Evolutionary conservation across 92 coral and sea anemone genomes (phyloP), one percentile per base, ranked within the genome.

Genomic region (Anthopleura xanthogrammica): DNA sequence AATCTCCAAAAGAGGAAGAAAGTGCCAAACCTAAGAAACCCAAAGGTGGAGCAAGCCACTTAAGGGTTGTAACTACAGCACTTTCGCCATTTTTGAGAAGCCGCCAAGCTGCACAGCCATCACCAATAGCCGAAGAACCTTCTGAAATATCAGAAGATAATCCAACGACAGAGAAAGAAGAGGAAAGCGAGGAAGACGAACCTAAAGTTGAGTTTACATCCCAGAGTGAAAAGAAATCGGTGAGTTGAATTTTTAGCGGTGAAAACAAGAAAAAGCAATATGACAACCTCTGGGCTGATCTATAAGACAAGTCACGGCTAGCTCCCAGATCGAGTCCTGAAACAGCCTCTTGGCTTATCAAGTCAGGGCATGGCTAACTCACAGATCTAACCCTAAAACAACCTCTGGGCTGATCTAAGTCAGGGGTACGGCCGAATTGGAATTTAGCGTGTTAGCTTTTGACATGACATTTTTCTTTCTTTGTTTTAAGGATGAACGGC

Each of bases 41-140:
- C 50, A 64, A 20, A 17, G 46, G 72, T 55, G 88, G 83, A 77
- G 72, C 84, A 1, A 48, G 77, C 62, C 83, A 90, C 40, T 82
- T 86, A 56, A 90, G 91, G 29, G 77, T 91, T 43, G 73, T 93
- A 79, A 85, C 98, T 8, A 93, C 93, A 24, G 93, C 98, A n/a
- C 65, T 93, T 60, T 87, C 93, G 16, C 89, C 93, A 4, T 93
- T 93, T 83, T 75, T 90, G 77, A 81, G 41, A 24, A 48, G 41
- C 13, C 87, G 46, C 24, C 29, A 80, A 19, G 39, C 79, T 41
- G 14, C 68, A 79, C 55, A 70, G 29, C 76, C 87, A 52, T 66
- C 83, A 42, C 58, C 80, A 48, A 42, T 85, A 57, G 40, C 88
- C 74, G 88, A 85, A 42, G 88, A 85, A 72, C 83, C 88, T 52